Base-by-base conservation (phyloP, 2,113 vertebrate genomes). In the Leptosomus discolor region DNA sequence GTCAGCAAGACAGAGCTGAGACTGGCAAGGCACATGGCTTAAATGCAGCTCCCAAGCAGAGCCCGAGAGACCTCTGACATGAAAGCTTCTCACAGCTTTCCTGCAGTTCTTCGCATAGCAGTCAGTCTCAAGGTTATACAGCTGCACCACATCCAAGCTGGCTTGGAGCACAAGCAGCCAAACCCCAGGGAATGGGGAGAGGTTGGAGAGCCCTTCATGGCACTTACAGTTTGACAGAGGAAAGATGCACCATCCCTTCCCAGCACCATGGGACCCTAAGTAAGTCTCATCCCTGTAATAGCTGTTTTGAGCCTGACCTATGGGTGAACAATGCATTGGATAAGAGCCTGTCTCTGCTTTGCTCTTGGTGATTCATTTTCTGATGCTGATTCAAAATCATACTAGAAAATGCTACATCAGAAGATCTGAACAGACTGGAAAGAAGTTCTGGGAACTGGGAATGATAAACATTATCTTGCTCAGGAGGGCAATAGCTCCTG, bases 161-260 rank as follows among this genome's bases (percentile, higher is more conserved):
- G 8, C 58, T 24, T 24, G 29, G 64, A 67, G 45, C n/a, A 60
- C 51, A 16, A 20, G 26, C 34, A 73, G 43, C 34, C 60, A 56
- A 32, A 39, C 51, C 26, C 43, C 15, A 34, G 60, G 46, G 43
- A 26, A 36, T 6, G 23, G 54, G 23, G 5, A 54, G 67, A 79
- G 27, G 20, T 0, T 79, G 45, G 34, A 70, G 61, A 60, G n/a
- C 10, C 17, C 16, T 26, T 9, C 21, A 12, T 0, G 0, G 6
- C 15, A 56, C 12, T 14, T 45, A 12, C 14, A 45, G 39, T 29
- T 22, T 11, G 36, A 36, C 15, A 60, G n/a, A 48, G 19, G 12
- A 8, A 43, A 65, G 26, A 12, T 50, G 26, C 11, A 43, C 15
- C 15, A 32, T 30, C 27, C 23, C 29, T 85, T n/a, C n/a, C n/a